phyloP scores from a whole-genome alignment of 2,888 invertebrate species.

The Ectemnius continuus region DNA sequence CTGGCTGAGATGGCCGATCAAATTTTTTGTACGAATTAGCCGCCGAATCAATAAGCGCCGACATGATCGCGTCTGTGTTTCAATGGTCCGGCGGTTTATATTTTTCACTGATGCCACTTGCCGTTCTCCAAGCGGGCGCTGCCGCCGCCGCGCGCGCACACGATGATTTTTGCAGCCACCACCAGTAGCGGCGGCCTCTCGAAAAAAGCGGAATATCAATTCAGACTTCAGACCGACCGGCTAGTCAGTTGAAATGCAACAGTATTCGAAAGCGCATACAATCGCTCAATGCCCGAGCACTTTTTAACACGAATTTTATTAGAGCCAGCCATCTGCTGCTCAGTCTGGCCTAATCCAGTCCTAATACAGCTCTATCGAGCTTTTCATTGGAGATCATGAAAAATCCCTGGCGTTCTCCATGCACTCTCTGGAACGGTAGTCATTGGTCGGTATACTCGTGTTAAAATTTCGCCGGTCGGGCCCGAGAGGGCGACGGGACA shows the following conservation, averaged over 20 bases:
- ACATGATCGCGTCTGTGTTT: conserved; percentile 6
- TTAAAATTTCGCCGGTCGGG: conserved; percentile 71
- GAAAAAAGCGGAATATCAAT: conserved; percentile 23
- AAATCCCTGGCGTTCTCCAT: too few relatives aligned
- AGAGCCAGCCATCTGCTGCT: too few relatives aligned
- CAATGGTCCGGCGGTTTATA: conserved; percentile 8
- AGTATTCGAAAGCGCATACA: too few relatives aligned
- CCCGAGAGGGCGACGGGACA: conserved; percentile 26
- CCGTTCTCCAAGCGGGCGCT: background rate
- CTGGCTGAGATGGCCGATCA: conserved; percentile 6
- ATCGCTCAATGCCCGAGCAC: background rate
- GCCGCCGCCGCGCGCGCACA: conserved; percentile 20
- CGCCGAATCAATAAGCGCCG: conserved; percentile 29
- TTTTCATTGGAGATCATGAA: too few relatives aligned
- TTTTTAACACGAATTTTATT: background rate
- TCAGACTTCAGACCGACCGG: background rate
- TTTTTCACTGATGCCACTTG: conserved; percentile 26
- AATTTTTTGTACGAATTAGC: conserved; percentile 35
- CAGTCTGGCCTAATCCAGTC: too few relatives aligned
- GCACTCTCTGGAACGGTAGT: too few relatives aligned
- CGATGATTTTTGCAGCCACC: conserved; percentile 26
- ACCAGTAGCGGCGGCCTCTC: background rate
- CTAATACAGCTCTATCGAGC: too few relatives aligned
- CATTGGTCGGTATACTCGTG: conserved; percentile 31
- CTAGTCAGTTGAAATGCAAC: too few relatives aligned